Conservation (phyloP, 1,140 invertebrate species). For the Listronotus bonariensis region DNA sequence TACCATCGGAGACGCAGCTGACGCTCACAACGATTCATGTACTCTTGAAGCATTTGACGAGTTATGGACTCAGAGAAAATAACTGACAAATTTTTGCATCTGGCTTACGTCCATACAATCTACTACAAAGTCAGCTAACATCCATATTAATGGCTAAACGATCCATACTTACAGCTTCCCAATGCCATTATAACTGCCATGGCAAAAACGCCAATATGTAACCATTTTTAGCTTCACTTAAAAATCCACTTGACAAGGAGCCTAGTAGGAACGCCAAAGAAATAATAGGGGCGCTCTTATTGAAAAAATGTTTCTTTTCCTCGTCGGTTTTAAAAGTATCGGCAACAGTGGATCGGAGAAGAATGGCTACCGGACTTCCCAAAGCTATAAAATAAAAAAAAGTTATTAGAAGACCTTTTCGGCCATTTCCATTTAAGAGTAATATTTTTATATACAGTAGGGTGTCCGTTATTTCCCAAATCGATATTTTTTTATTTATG, state of each 20-base stretch:
- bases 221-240: constrained; percentile 36
- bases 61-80: no score
- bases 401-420: not conserved
- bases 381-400: no score
- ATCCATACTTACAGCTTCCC: constrained; percentile 24
- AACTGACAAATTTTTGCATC: no score
- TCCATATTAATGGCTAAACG: no score
- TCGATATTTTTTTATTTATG: no score
- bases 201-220: constrained; percentile 25
- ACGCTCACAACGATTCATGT: no score
- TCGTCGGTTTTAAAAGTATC: constrained; percentile 30
- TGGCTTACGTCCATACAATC: no score
- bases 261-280: constrained; percentile 23
- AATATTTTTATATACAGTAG: not conserved
- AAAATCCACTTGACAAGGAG: constrained; percentile 29
- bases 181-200: constrained; percentile 9
- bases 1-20: no score
- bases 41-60: no score
- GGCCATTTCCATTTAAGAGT: not conserved
- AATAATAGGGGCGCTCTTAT: constrained; percentile 28
- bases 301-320: constrained; percentile 29
- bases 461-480: no score
- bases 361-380: constrained; percentile 26
- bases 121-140: no score
- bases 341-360: constrained; percentile 29